These are phyloP conservation scores for Babyrousa celebensis DNA, from an alignment of 2,797 vertebrate species.

Conservation along the genomic window DNA sequence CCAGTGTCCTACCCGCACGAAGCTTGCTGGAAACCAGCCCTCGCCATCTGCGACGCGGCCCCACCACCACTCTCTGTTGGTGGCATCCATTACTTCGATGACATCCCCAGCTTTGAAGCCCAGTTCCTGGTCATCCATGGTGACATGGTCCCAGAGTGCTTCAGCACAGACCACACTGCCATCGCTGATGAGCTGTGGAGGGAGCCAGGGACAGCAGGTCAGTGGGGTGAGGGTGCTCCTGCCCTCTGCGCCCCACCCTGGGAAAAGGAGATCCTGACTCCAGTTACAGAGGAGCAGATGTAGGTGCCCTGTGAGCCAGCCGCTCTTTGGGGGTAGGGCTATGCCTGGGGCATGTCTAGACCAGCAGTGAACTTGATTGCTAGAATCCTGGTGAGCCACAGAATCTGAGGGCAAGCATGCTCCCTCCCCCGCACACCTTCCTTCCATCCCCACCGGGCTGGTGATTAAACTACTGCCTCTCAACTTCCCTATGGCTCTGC, in stretches of 20 bases:
- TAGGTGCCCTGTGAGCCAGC: background rate
- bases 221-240: background rate
- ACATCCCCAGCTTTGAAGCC: constrained; percentile 98
- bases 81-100: constrained; percentile 98
- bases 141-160: constrained; percentile 99
- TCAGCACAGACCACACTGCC: constrained; percentile 98
- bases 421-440: background rate
- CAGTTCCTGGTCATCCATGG: constrained; percentile 99
- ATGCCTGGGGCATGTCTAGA: background rate
- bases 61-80: constrained; percentile 99
- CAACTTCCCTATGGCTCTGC: background rate
- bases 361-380: background rate
- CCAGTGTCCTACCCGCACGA: constrained; percentile 94
- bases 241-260: background rate
- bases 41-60: constrained; percentile 96
- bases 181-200: constrained; percentile 97
- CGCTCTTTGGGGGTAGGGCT: background rate
- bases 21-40: constrained; percentile 99
- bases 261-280: background rate
- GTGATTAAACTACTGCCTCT: background rate
- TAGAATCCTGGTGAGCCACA: background rate
- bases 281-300: background rate
- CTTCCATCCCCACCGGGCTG: background rate
- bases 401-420: background rate
- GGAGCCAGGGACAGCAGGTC: constrained; percentile 55